A percentile compares a stretch with the other conserved stretches of the same genome.
Evolutionary conservation across 2,797 vertebrate species (phyloP).

Genomic region (Aphelocoma californica): DNA sequence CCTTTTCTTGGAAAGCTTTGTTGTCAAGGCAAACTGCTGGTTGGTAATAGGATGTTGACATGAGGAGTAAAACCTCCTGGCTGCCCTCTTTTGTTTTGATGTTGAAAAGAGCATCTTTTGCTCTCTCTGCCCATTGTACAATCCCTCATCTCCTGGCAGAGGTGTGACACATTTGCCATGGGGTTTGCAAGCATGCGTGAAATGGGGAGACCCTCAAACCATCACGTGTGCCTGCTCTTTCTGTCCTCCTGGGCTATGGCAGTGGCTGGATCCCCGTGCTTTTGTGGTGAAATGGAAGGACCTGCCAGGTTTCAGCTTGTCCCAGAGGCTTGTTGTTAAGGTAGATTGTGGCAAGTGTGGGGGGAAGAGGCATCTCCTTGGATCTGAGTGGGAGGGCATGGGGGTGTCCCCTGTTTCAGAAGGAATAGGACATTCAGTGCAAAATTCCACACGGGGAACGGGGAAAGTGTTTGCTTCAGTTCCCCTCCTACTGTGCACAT

Average conservation of each 20-base stretch:
- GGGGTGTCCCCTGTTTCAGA: not conserved
- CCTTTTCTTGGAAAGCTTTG: slow-evolving; percentile 52
- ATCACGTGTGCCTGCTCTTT: not conserved
- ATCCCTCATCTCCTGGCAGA: not conserved
- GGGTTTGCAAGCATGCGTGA: not conserved
- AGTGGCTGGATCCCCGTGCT: not conserved
- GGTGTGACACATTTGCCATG: not conserved
- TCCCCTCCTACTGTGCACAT: not conserved
- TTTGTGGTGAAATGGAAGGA: not conserved
- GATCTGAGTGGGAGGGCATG: not conserved
- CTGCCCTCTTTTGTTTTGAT: not conserved
- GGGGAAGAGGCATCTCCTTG: not conserved
- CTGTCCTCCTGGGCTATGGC: not conserved
- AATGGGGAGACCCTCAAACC: not conserved
- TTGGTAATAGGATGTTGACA: not conserved
- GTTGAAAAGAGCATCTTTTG: not conserved
- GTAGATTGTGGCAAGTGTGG: not conserved
- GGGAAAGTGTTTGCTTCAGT: not conserved
- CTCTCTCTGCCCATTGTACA: not conserved
- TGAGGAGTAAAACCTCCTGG: not conserved
- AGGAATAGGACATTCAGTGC: not conserved
- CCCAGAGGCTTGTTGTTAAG: not conserved
- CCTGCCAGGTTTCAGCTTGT: not conserved
- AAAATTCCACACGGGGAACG: not conserved
- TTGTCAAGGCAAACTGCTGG: not conserved